These are phyloP conservation scores for Scolopax rusticola DNA, from an alignment of 2,797 vertebrate genomes.

Conservation along the genomic window DNA sequence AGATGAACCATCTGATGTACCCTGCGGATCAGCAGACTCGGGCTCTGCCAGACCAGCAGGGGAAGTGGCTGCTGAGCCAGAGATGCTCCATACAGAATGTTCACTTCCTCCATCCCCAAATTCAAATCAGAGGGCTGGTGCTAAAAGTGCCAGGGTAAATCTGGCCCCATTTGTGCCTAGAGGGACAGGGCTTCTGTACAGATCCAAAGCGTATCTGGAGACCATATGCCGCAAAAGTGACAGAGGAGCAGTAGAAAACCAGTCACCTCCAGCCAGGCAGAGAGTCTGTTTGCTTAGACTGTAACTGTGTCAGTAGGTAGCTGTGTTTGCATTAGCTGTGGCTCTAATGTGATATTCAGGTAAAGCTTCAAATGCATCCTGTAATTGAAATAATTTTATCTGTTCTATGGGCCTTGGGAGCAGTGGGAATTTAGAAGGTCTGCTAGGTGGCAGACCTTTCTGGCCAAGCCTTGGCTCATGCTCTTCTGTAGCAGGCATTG, in stretches of 20 bases:
- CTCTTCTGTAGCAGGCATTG: background rate
- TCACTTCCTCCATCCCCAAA: background rate
- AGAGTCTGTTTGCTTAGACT: background rate
- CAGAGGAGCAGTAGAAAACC: background rate
- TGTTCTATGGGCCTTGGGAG: background rate
- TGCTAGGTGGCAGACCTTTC: constrained; percentile 7
- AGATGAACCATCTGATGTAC: constrained; percentile 60
- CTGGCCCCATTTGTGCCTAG: background rate
- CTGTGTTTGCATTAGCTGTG: background rate
- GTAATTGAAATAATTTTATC: background rate
- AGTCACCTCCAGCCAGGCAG: background rate
- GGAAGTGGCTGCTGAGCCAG: background rate
- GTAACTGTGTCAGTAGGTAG: background rate
- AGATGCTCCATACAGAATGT: background rate
- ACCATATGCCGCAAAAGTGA: background rate
- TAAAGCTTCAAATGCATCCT: background rate
- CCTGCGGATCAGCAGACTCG: constrained; percentile 38
- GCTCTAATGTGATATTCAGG: background rate
- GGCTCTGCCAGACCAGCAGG: constrained; percentile 48
- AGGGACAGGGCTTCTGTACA: background rate
- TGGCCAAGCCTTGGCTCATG: background rate
- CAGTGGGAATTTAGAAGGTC: background rate
- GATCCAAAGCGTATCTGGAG: background rate
- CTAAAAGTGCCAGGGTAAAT: constrained; percentile 6
- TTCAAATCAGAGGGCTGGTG: background rate